Evolutionary conservation across 2,888 invertebrate genomes (phyloP).

Genomic region (Drosophila cracens): DNA sequence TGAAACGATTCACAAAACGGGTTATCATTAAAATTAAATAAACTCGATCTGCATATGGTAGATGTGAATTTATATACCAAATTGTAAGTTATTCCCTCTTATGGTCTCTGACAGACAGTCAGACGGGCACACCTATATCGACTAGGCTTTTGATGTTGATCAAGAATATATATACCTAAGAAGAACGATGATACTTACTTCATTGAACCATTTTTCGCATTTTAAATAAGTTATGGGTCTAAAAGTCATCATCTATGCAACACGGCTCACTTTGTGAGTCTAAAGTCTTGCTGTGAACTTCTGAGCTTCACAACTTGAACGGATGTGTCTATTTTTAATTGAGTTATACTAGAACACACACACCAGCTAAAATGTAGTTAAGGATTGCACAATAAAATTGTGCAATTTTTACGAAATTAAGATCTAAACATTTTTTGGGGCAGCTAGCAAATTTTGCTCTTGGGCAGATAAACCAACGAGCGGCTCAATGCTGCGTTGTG

Average conservation of each 20-base stretch:
- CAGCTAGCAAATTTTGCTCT: slow-evolving; percentile 14
- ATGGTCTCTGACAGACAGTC: background rate
- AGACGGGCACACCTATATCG: background rate
- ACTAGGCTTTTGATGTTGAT: background rate
- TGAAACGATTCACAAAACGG: background rate
- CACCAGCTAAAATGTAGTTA: background rate
- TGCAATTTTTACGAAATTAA: slow-evolving; percentile 17
- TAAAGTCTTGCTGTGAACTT: background rate
- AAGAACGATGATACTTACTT: no score
- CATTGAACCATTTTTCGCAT: no score
- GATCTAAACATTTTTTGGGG: slow-evolving; percentile 5
- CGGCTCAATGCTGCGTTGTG: slow-evolving; percentile 30
- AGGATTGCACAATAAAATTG: slow-evolving; percentile 39
- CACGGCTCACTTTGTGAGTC: background rate
- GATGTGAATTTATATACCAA: background rate
- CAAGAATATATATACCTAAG: background rate
- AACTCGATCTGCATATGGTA: background rate
- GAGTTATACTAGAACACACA: background rate
- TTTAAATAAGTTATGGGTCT: no score
- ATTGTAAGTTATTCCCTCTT: background rate
- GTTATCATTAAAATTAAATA: background rate
- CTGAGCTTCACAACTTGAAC: background rate
- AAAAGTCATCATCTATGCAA: background rate
- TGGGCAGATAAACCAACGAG: slow-evolving; percentile 28
- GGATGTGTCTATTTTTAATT: background rate